phyloP scores from a whole-genome alignment of 2,797 vertebrate genomes.

The Podarcis lilfordi region DNA sequence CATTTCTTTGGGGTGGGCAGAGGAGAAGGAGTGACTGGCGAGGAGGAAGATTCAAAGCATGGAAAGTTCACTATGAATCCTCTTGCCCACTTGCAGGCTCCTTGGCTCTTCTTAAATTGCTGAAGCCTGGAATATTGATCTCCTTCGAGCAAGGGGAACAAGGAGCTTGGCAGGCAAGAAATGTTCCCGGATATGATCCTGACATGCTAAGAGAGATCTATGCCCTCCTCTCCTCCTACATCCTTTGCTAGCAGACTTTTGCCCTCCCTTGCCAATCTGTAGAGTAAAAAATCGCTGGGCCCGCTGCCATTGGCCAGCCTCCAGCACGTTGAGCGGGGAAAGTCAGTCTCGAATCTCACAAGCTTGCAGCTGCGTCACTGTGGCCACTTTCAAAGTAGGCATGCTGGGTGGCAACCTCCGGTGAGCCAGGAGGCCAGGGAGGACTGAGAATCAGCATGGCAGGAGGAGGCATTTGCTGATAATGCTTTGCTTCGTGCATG shows the following conservation, averaged over 20 bases:
- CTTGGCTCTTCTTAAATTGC: neutral
- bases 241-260: neutral
- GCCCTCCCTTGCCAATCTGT: neutral
- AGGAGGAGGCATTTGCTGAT: neutral
- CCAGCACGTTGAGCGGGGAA: neutral
- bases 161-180: neutral
- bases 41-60: neutral
- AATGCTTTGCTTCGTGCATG: neutral
- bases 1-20: neutral
- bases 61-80: neutral
- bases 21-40: no score
- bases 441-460: neutral
- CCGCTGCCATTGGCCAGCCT: neutral
- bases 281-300: neutral
- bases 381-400: neutral
- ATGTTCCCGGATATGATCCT: neutral
- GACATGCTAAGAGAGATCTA: conserved; percentile 10
- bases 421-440: neutral
- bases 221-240: conserved; percentile 10
- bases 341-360: neutral
- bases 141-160: neutral
- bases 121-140: neutral
- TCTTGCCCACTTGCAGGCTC: neutral
- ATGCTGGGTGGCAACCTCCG: neutral
- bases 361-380: neutral